Evolutionary conservation across 2,888 invertebrate genomes (phyloP).

Genomic region (Gastrophysa polygoni): DNA sequence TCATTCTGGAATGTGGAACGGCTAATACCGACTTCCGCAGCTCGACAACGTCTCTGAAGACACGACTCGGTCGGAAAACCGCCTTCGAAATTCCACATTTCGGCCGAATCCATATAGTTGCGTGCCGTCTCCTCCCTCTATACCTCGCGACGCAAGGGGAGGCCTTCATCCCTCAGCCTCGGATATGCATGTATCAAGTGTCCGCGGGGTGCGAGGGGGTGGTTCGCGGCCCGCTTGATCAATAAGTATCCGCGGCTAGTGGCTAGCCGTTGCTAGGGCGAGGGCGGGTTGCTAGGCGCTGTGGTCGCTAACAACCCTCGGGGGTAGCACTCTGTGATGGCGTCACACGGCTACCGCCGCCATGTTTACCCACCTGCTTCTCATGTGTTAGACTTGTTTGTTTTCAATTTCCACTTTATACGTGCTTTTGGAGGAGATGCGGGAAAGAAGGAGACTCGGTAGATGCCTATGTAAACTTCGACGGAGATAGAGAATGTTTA

Average conservation of each 20-base stretch:
- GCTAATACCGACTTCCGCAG: neutral
- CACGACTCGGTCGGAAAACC: neutral
- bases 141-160: slow-evolving; percentile 17
- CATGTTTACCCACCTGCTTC: slow-evolving; percentile 59
- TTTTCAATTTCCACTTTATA: slow-evolving; percentile 56
- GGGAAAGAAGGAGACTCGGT: slow-evolving; percentile 7
- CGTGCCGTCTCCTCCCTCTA: slow-evolving; percentile 22
- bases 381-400: slow-evolving; percentile 55
- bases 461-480: slow-evolving; percentile 15
- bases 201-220: slow-evolving; percentile 38
- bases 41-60: neutral
- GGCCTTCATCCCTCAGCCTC: slow-evolving; percentile 37
- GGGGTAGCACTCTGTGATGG: slow-evolving; percentile 58
- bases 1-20: too few relatives aligned
- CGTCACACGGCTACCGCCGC: slow-evolving; percentile 57
- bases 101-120: slow-evolving; percentile 24
- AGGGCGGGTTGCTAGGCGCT: slow-evolving; percentile 61
- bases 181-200: slow-evolving; percentile 50
- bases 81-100: slow-evolving; percentile 19
- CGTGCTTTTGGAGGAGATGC: slow-evolving; percentile 42
- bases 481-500: slow-evolving; percentile 8
- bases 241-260: slow-evolving; percentile 63
- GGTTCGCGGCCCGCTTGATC: slow-evolving; percentile 54
- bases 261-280: slow-evolving; percentile 62
- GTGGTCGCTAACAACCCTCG: slow-evolving; percentile 62